These are phyloP conservation scores for Seira sanloemensis DNA, from an alignment of 2,888 invertebrate genomes.

Conservation along the genomic window DNA sequence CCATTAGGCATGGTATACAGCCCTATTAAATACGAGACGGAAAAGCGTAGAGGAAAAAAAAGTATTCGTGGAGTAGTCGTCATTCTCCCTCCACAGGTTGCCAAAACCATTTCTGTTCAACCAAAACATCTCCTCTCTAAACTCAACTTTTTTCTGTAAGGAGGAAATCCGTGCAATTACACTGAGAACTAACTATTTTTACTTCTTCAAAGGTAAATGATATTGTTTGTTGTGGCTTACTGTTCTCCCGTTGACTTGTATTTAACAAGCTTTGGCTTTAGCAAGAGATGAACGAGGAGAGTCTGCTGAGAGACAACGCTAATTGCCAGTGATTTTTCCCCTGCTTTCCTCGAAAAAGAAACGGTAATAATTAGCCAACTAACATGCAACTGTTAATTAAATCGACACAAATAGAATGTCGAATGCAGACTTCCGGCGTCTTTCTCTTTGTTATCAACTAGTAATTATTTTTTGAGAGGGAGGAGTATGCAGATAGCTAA, in stretches of 20 bases:
- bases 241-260: conserved; percentile 9
- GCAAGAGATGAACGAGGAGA: neutral
- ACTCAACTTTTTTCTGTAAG: neutral
- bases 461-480: no score
- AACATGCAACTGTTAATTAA: conserved; percentile 11
- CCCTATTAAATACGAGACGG: neutral
- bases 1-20: conserved; percentile 6
- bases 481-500: no score
- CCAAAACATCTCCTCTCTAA: neutral
- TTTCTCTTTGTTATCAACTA: no score
- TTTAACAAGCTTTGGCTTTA: neutral
- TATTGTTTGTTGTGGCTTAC: conserved; percentile 13
- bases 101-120: conserved; percentile 7
- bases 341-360: neutral
- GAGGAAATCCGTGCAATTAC: conserved; percentile 40
- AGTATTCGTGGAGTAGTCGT: no score
- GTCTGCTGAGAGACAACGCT: neutral
- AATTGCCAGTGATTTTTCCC: neutral
- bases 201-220: conserved; percentile 11
- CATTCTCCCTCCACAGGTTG: conserved; percentile 41
- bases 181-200: neutral
- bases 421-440: neutral
- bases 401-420: conserved; percentile 10
- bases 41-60: conserved; percentile 3
- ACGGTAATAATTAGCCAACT: conserved; percentile 6